Conservation (phyloP, 2,888 invertebrate genomes). For the Himalopsyche kuldschensis region DNA sequence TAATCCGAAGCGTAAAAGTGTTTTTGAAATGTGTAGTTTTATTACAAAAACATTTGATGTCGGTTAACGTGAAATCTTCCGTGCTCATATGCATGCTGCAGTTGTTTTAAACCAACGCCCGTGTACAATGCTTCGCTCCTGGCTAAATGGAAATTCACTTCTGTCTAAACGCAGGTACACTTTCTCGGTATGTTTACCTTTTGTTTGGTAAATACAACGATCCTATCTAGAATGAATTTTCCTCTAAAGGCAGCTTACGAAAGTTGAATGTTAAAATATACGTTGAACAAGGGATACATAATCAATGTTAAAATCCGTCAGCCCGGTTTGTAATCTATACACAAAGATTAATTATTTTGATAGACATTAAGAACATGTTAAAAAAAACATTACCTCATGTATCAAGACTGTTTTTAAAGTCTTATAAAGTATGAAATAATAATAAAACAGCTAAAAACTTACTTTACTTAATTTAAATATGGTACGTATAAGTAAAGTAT, state of each 20-base stretch:
- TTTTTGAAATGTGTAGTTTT: neutral
- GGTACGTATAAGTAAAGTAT: too few relatives aligned
- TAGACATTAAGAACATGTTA: too few relatives aligned
- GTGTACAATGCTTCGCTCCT: conserved; percentile 10
- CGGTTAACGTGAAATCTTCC: neutral
- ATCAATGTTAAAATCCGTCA: too few relatives aligned
- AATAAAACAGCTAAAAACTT: too few relatives aligned
- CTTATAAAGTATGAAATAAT: too few relatives aligned
- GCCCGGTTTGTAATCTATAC: too few relatives aligned
- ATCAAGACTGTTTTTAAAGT: too few relatives aligned
- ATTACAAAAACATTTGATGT: neutral
- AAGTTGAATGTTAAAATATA: neutral
- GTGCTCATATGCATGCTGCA: neutral
- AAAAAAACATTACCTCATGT: too few relatives aligned
- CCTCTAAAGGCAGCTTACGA: neutral
- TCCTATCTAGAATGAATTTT: neutral
- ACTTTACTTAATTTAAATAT: too few relatives aligned
- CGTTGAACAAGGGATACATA: neutral
- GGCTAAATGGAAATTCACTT: conserved; percentile 11
- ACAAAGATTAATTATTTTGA: too few relatives aligned
- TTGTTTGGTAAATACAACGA: conserved; percentile 13
- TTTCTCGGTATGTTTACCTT: conserved; percentile 8
- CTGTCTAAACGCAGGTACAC: conserved; percentile 9
- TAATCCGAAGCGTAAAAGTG: too few relatives aligned
- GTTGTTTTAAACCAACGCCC: neutral